Percentiles rank a stretch among this genome's conserved stretches.
Evolutionary conservation across 2,888 invertebrate genomes (phyloP).

Genomic region (Gisinianus flammeolus): DNA sequence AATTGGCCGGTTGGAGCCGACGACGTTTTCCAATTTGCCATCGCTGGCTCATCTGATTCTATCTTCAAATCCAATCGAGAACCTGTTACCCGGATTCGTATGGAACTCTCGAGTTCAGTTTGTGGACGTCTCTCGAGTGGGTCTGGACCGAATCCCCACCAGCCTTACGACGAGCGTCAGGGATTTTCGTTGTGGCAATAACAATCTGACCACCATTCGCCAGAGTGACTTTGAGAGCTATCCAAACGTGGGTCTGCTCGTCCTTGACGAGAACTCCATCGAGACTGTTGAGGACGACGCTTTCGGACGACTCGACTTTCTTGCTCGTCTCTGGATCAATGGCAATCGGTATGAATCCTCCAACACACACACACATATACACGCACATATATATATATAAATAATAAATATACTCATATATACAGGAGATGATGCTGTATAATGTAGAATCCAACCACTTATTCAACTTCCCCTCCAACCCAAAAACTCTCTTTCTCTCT

Average conservation of each 20-base stretch:
- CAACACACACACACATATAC: background rate
- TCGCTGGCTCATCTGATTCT: constrained; percentile 75
- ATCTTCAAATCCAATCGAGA: constrained; percentile 73
- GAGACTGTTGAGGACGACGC: constrained; percentile 82
- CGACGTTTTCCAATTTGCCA: constrained; percentile 65
- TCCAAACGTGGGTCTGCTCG: constrained; percentile 79
- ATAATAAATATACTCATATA: background rate
- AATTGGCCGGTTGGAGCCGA: constrained; percentile 53
- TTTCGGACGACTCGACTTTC: constrained; percentile 79
- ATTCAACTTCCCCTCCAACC: constrained; percentile 23
- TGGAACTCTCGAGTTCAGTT: constrained; percentile 72
- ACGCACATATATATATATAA: background rate
- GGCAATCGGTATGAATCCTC: constrained; percentile 67
- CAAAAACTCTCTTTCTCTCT: background rate
- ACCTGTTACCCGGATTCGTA: constrained; percentile 61
- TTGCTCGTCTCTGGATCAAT: constrained; percentile 79
- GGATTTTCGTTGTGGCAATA: constrained; percentile 78
- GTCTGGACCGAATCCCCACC: constrained; percentile 82
- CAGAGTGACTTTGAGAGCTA: constrained; percentile 89
- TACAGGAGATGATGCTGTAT: background rate
- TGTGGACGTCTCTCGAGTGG: constrained; percentile 82
- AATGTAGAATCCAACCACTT: constrained; percentile 4
- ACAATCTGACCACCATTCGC: constrained; percentile 73
- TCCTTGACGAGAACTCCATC: constrained; percentile 80
- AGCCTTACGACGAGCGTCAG: constrained; percentile 76